Evolutionary conservation across 2,888 invertebrate species (phyloP).

Genomic region (Meiosimyza platycephala): DNA sequence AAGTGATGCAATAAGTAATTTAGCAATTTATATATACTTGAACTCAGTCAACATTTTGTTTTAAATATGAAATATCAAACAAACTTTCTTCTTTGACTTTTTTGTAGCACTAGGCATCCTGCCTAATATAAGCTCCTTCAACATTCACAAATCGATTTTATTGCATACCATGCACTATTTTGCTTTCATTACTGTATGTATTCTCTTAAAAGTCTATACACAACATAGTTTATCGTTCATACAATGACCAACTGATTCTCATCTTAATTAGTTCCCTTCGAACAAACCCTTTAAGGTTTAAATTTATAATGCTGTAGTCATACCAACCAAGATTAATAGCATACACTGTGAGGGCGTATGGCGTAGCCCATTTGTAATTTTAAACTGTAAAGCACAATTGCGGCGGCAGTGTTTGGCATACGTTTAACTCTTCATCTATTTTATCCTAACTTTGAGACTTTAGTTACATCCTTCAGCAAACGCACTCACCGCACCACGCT

Average conservation of each 20-base stretch:
- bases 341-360: not conserved
- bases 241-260: not conserved
- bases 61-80: too few relatives aligned
- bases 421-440: too few relatives aligned
- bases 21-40: too few relatives aligned
- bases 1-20: too few relatives aligned
- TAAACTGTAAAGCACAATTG: not conserved
- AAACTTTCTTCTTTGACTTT: too few relatives aligned
- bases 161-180: too few relatives aligned
- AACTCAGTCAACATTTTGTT: too few relatives aligned
- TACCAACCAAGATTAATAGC: not conserved
- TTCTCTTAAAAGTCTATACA: not conserved
- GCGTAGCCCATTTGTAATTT: slow-evolving; percentile 1
- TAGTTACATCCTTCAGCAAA: not conserved
- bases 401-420: not conserved
- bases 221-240: not conserved
- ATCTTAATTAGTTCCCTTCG: slow-evolving; percentile 5
- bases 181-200: too few relatives aligned
- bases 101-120: too few relatives aligned
- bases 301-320: not conserved
- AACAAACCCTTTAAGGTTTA: not conserved
- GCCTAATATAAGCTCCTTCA: too few relatives aligned
- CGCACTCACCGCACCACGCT: not conserved
- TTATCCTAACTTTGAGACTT: too few relatives aligned
- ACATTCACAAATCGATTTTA: too few relatives aligned